A percentile compares a stretch with the other conserved stretches of the same genome.
Evolutionary conservation across 2,797 vertebrate species (phyloP).

Genomic region (Petrocephalus sullivani): DNA sequence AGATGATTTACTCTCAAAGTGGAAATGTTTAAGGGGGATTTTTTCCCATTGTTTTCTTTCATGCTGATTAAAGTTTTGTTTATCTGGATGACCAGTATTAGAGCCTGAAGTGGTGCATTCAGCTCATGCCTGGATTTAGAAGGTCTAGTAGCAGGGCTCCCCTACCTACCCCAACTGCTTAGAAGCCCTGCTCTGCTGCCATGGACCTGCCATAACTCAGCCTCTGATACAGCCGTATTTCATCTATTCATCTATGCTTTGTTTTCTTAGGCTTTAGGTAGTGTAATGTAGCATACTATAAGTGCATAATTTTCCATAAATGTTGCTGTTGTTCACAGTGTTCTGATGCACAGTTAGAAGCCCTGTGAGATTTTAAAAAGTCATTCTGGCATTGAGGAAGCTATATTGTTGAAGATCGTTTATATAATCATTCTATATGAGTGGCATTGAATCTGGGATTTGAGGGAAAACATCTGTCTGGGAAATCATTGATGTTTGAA

Average conservation of each 20-base stretch:
- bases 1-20: conserved; percentile 71
- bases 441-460: conserved; percentile 37
- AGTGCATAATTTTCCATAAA: not conserved
- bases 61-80: conserved; percentile 26
- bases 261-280: not conserved
- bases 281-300: not conserved
- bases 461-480: conserved; percentile 20
- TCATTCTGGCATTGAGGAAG: conserved; percentile 15
- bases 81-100: not conserved
- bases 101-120: not conserved
- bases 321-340: not conserved
- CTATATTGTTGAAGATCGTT: not conserved
- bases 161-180: not conserved
- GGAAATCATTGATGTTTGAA: not conserved
- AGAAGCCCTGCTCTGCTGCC: not conserved
- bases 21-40: conserved; percentile 57
- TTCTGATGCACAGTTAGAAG: not conserved
- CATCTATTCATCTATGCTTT: not conserved
- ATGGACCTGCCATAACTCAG: not conserved
- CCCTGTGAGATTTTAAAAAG: not conserved
- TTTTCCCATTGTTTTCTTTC: conserved; percentile 40
- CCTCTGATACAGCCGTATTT: not conserved
- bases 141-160: not conserved
- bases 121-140: not conserved
- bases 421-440: conserved; percentile 19